Evolutionary conservation across 2,888 invertebrate species (phyloP), one percentile per base, ranked within the genome.

Genomic region (Cheilosia vulpina): DNA sequence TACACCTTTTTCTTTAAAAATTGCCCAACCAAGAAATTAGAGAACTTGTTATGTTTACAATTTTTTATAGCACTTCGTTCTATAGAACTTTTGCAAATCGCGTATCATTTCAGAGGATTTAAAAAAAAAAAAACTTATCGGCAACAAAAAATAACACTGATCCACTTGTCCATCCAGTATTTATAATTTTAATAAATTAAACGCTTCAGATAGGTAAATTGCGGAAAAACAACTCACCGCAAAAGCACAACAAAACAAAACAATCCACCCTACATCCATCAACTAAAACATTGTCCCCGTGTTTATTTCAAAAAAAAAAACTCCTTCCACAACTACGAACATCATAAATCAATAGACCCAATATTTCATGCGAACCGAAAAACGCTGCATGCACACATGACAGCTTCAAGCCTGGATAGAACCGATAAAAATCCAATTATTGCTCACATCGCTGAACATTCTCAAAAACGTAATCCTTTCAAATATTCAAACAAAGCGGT

Each of bases 361-460:
- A 47, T 47, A 47, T 19, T n/a, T 47, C 47, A 47, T 19, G 9
- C 6, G 17, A 47, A 47, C 47, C 47, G 19, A 19, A 47, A 47
- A 47, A 3, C 19, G 19, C 21, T 21, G 1, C 5, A 45, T 27
- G 4, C 1, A 9, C 52, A 17, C 34, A 15, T 50, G 11, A 50
- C 4, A 4, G 6, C 15, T 19, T 17, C 13, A 9, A 0, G 47
- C 38, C 21, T 9, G 38, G 38, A 21, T n/a, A 17, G 4, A 27
- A 52, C 38, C 15, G 11, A 52, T n/a, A 52, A 52, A 52, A 41
- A 24, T 52, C n/a, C 52, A 50, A 65, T 41, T 41, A 21, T n/a
- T 21, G 4, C 38, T n/a, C 52, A 41, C 66, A 66, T 41, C 66
- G 41, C 41, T 66, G 66, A 53, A 24, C 52, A 53, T 27, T 4